phyloP scores from a whole-genome alignment of 2,888 invertebrate genomes.

The Nezara viridula region DNA sequence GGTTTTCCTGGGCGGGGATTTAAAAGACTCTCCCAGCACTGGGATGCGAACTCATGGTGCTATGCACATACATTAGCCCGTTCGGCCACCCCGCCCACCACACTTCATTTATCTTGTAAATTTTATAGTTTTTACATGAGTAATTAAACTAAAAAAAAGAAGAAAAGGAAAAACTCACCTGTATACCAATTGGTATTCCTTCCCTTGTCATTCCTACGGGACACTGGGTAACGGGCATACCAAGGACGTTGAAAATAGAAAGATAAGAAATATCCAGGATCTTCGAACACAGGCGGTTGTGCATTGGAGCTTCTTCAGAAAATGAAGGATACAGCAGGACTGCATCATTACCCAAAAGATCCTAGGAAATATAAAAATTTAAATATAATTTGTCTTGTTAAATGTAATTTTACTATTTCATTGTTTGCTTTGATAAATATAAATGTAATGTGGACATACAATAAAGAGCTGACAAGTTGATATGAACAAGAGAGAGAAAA shows the following conservation, averaged over 20 bases:
- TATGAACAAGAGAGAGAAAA: too few relatives aligned
- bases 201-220: conserved; percentile 67
- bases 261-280: conserved; percentile 72
- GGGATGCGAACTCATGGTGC: too few relatives aligned
- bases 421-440: too few relatives aligned
- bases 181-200: conserved; percentile 82
- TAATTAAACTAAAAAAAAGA: background rate
- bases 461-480: too few relatives aligned
- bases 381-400: too few relatives aligned
- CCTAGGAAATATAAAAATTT: conserved; percentile 67
- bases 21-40: too few relatives aligned
- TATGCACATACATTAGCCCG: too few relatives aligned
- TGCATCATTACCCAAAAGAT: conserved; percentile 86
- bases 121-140: background rate
- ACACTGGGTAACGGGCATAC: conserved; percentile 72
- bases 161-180: conserved; percentile 71
- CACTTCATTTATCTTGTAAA: too few relatives aligned
- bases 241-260: conserved; percentile 72
- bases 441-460: too few relatives aligned
- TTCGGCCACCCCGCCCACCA: too few relatives aligned
- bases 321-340: conserved; percentile 91
- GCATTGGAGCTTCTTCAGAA: conserved; percentile 89
- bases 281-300: conserved; percentile 73
- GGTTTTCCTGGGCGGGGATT: too few relatives aligned
- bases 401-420: too few relatives aligned